Evolutionary conservation across 2,888 invertebrate species (phyloP).

Genomic region (Pseudococcus viburni): DNA sequence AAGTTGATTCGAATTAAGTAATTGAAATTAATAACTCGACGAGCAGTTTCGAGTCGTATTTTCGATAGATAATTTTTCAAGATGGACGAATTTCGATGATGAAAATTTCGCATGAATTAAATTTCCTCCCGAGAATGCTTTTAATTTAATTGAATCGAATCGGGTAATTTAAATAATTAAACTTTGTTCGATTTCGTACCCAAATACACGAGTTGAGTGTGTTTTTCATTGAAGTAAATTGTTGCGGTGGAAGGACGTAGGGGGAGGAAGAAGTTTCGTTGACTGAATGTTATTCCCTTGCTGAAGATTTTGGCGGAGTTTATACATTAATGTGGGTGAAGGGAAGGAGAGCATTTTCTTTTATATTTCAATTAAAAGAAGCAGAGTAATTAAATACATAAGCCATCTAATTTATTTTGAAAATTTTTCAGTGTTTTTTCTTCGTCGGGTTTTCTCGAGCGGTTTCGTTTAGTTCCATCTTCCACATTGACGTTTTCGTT

Average conservation of each 20-base stretch:
- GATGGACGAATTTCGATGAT: background rate
- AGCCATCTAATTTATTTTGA: too few relatives aligned
- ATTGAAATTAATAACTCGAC: conserved; percentile 28
- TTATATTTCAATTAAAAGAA: too few relatives aligned
- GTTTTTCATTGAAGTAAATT: background rate
- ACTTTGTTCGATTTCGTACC: background rate
- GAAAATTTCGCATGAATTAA: background rate
- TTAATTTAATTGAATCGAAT: conserved; percentile 12
- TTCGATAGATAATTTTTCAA: conserved; percentile 12
- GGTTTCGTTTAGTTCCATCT: too few relatives aligned
- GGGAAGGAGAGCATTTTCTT: too few relatives aligned
- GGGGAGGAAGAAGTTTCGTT: too few relatives aligned
- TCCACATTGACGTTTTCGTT: too few relatives aligned
- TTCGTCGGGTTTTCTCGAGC: too few relatives aligned
- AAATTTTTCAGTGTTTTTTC: too few relatives aligned
- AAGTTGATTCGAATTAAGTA: background rate
- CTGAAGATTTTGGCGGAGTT: too few relatives aligned
- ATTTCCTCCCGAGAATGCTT: conserved; percentile 6
- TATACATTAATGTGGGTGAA: too few relatives aligned
- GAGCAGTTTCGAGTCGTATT: background rate
- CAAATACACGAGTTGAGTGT: background rate
- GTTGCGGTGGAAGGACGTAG: background rate
- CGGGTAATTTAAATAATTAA: conserved; percentile 3
- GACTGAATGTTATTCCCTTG: too few relatives aligned
- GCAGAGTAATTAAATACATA: too few relatives aligned